These are phyloP conservation scores for Coracopsis vasa DNA, from an alignment of 2,113 vertebrate genomes.

Conservation along the genomic window DNA sequence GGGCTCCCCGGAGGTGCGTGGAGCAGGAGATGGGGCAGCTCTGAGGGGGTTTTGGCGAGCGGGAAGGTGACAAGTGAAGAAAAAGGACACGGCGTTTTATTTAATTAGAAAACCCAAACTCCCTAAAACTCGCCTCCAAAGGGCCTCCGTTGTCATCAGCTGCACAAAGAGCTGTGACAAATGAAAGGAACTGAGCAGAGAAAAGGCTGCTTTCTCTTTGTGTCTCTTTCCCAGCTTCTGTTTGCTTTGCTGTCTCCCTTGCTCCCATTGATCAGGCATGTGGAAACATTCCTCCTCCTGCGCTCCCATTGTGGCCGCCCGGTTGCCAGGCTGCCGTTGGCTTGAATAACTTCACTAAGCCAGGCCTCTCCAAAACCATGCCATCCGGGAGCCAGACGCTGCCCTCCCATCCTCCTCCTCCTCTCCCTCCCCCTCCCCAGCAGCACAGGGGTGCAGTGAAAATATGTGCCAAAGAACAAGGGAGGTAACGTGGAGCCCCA, in stretches of 20 bases:
- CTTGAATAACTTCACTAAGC: conserved; percentile 75
- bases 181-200: conserved; percentile 77
- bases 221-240: conserved; percentile 83
- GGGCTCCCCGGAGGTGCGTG: neutral
- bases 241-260: conserved; percentile 81
- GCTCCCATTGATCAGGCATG: conserved; percentile 87
- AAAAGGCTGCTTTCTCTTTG: conserved; percentile 76
- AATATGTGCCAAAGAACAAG: conserved; percentile 55
- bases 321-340: conserved; percentile 82
- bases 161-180: conserved; percentile 79
- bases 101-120: conserved; percentile 68
- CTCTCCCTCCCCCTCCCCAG: conserved; percentile 19
- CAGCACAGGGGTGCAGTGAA: conserved; percentile 29
- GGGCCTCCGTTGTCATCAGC: conserved; percentile 73
- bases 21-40: neutral
- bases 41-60: neutral
- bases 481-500: neutral
- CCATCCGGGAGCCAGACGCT: conserved; percentile 68
- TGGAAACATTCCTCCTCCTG: conserved; percentile 85
- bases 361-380: conserved; percentile 67
- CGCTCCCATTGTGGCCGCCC: conserved; percentile 77
- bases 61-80: conserved; percentile 60
- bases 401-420: conserved; percentile 40
- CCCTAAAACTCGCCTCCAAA: conserved; percentile 72
- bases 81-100: conserved; percentile 50